Evolutionary conservation across 23 tunicate species (phyloP), one percentile per base, ranked within the genome.

Genomic region (Ciona savignyi): DNA sequence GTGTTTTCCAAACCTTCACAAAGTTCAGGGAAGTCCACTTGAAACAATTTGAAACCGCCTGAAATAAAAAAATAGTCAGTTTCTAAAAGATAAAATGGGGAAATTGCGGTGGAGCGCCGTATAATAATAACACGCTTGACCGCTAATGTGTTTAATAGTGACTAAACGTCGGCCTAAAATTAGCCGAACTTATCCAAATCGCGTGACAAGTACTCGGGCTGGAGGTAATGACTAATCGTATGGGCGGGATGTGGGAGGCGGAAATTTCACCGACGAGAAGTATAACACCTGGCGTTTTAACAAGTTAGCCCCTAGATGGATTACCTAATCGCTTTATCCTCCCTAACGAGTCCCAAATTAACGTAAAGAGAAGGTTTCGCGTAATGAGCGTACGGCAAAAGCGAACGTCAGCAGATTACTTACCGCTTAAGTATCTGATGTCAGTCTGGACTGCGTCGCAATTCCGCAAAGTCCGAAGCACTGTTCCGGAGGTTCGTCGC

Each of bases 381-480:
- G n/a, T n/a, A n/a, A n/a, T n/a, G n/a, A n/a, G n/a, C n/a, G n/a
- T n/a, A n/a, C 15, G 56, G 15, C 56, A 42, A 15, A 42, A 42
- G 11, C 56, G 56, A 9, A 9, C 15, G 56, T 42, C 56, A 9
- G 15, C 56, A 42, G 28, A 56, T 20, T 2, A 77, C 74, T 77
- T 77, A 77, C 81, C 42, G 29, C 28, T 77, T 66, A 77, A 67
- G 34, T 77, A 67, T 4, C 34, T 67, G 74, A 77, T 30, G 34
- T 9, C 23, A 27, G 81, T 67, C 25, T 62, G 22, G 23, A 28
- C 61, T 4, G 74, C 35, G 4, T 64, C 35, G 74, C 67, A 22
- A 15, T 67, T 67, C 68, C 42, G 81, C n/a, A 77, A 27, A 34
- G 42, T 70, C 22, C 19, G 65, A 6, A 66, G n/a, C 9, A 77